Evolutionary conservation across 2,113 vertebrate genomes (phyloP).

Genomic region (Rhynchomys soricoides): DNA sequence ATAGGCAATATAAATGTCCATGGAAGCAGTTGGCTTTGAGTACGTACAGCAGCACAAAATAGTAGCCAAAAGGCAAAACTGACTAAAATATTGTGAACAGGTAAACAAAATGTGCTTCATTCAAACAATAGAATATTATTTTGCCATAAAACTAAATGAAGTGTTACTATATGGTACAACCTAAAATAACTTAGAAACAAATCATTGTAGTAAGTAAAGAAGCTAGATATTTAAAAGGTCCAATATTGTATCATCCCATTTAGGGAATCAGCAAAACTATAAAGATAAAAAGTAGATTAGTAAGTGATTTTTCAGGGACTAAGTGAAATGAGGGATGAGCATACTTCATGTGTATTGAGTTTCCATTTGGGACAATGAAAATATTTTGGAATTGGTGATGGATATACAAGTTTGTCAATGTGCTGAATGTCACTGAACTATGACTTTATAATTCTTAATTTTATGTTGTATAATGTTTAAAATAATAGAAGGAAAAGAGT

Average conservation of each 20-base stretch:
- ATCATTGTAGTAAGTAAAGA: not conserved
- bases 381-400: not conserved
- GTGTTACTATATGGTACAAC: not conserved
- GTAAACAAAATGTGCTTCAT: not conserved
- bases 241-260: not conserved
- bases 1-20: not conserved
- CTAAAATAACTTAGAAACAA: constrained; percentile 34
- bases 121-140: not conserved
- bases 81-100: not conserved
- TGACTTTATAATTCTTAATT: not conserved
- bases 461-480: not conserved
- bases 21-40: not conserved
- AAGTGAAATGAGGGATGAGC: not conserved
- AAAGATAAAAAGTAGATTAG: not conserved
- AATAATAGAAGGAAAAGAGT: not conserved
- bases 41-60: not conserved
- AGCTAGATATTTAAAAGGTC: not conserved
- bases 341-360: not conserved
- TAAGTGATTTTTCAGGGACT: not conserved
- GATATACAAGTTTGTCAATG: not conserved
- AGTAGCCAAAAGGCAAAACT: not conserved
- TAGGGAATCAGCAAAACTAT: not conserved
- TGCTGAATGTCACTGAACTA: not conserved
- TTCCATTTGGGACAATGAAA: not conserved
- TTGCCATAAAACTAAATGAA: not conserved